Conservation (phyloP, 2,888 invertebrate species). For the Sipha maydis region DNA sequence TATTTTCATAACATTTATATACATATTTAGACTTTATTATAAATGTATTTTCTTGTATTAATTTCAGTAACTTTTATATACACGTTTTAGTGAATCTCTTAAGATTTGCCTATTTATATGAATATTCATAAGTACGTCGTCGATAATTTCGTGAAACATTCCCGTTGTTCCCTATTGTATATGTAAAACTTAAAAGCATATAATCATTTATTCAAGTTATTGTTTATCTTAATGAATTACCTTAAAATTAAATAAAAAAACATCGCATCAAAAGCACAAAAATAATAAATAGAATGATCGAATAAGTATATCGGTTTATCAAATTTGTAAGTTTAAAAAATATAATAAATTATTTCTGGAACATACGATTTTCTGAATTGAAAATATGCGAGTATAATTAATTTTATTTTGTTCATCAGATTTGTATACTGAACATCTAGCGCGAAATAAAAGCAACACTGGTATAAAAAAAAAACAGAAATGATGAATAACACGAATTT, state of each 20-base stretch:
- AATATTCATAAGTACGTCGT: not conserved
- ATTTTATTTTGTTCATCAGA: no score
- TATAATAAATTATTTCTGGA: no score
- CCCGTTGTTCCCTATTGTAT: no score
- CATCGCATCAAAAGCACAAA: not conserved
- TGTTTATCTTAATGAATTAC: not conserved
- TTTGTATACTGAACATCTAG: no score
- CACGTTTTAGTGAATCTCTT: not conserved
- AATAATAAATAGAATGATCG: no score
- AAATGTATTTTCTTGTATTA: not conserved
- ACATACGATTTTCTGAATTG: no score
- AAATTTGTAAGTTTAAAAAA: no score
- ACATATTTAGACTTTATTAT: not conserved
- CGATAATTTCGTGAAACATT: not conserved
- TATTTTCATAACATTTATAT: not conserved
- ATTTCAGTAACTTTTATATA: not conserved
- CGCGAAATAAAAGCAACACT: no score
- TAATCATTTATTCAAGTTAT: slow-evolving; percentile 2
- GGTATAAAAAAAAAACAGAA: no score
- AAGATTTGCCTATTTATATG: not conserved
- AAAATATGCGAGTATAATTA: no score
- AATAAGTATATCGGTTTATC: no score
- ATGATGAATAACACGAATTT: no score
- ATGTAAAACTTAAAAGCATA: not conserved
- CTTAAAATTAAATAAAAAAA: not conserved